Evolutionary conservation across 1,140 invertebrate species (phyloP).

Genomic region (Conus betulinus): DNA sequence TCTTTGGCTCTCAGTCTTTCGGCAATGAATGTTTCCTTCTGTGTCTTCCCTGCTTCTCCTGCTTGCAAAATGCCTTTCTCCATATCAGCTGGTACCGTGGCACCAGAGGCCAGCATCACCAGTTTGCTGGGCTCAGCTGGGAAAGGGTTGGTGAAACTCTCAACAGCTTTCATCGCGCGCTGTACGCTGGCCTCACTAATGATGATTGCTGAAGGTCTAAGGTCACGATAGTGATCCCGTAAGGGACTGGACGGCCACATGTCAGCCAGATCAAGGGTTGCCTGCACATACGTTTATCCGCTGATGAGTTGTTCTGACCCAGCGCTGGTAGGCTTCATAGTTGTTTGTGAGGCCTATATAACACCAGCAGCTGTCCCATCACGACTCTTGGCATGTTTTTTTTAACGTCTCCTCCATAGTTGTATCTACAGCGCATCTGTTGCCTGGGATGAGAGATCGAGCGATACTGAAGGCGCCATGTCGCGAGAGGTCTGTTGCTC

Average conservation of each 20-base stretch:
- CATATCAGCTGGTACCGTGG: neutral
- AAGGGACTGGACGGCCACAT: conserved; percentile 21
- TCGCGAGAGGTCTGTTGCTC: conserved; percentile 37
- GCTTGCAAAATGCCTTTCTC: conserved; percentile 32
- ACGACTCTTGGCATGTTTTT: conserved; percentile 37
- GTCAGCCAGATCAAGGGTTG: conserved; percentile 30
- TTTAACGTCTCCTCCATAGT: conserved; percentile 58
- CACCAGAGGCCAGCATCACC: conserved; percentile 40
- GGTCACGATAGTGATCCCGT: conserved; percentile 40
- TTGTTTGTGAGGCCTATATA: conserved; percentile 31
- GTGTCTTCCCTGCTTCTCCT: conserved; percentile 10
- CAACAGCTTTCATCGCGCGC: conserved; percentile 38
- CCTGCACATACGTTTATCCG: conserved; percentile 39
- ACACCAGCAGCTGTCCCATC: conserved; percentile 20
- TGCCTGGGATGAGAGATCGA: conserved; percentile 51
- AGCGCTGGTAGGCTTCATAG: conserved; percentile 47
- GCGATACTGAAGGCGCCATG: conserved; percentile 51
- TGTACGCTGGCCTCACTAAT: conserved; percentile 39
- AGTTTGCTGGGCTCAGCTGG: conserved; percentile 35
- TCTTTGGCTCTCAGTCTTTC: conserved; percentile 41
- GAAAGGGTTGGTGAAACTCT: conserved; percentile 46
- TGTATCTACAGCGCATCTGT: conserved; percentile 49
- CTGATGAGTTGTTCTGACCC: conserved; percentile 42
- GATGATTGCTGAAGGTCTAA: conserved; percentile 39
- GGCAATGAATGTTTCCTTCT: conserved; percentile 45